Evolutionary conservation across 2,888 invertebrate genomes (phyloP).

Genomic region (Sepiola atlantica): DNA sequence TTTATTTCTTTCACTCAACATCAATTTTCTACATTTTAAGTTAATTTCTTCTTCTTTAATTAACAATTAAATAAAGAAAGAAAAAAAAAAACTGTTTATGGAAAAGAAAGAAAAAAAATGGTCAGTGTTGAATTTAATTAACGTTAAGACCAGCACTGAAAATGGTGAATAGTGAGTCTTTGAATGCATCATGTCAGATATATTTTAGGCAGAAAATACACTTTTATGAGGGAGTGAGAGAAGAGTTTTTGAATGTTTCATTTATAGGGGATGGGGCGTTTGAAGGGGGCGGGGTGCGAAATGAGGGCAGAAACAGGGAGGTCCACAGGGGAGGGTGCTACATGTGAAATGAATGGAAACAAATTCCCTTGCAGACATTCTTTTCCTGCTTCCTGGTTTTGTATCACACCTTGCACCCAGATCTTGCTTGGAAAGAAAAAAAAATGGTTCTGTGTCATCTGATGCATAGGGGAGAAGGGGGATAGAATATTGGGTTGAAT

Average conservation of each 20-base stretch:
- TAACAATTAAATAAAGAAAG: not conserved
- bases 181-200: not conserved
- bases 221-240: not conserved
- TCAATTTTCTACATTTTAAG: not conserved
- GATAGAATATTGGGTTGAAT: not conserved
- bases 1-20: not conserved
- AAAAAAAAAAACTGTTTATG: not conserved
- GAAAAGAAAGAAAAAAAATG: not conserved
- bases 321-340: too few species aligned
- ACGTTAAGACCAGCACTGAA: not conserved
- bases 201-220: not conserved
- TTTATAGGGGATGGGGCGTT: not conserved
- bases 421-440: not conserved
- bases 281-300: not conserved
- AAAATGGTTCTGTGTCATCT: not conserved
- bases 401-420: conserved; percentile 32
- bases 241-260: not conserved
- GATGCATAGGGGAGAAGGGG: not conserved
- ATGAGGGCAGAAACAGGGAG: not conserved
- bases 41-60: not conserved
- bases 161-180: not conserved
- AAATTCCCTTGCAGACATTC: conserved; percentile 4
- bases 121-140: not conserved
- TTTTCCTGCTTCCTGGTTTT: conserved; percentile 20
- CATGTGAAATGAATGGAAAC: not conserved